Evolutionary conservation across 2,113 vertebrate genomes (phyloP).

Genomic region (Eulacestoma nigropectus): DNA sequence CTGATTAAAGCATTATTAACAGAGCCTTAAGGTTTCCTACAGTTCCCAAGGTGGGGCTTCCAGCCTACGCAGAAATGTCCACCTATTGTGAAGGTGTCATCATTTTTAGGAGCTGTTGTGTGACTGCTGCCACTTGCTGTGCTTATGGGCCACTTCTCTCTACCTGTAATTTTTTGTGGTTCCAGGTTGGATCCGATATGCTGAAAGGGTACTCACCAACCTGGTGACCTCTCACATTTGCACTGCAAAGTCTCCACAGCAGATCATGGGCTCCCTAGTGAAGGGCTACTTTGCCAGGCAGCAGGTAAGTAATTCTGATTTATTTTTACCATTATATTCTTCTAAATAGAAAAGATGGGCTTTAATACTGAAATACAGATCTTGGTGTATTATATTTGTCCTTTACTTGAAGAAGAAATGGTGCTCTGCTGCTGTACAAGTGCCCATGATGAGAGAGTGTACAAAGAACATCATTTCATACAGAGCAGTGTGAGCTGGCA

Average conservation of each 20-base stretch:
- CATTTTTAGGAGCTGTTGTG: neutral
- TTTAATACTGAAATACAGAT: neutral
- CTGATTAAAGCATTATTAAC: neutral
- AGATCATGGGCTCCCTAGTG: slow-evolving; percentile 94
- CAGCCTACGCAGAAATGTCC: neutral
- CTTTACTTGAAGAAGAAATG: neutral
- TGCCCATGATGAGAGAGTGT: neutral
- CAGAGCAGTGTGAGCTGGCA: neutral
- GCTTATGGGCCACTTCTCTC: neutral
- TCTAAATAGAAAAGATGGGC: neutral
- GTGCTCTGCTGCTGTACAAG: neutral
- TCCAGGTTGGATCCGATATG: slow-evolving; percentile 92
- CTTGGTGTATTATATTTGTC: neutral
- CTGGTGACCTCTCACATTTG: slow-evolving; percentile 91
- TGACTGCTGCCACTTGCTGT: neutral
- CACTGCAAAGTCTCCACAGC: slow-evolving; percentile 91
- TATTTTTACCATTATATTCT: neutral
- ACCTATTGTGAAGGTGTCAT: neutral
- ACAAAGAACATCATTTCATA: neutral
- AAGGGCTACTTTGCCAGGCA: slow-evolving; percentile 91
- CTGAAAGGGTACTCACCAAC: slow-evolving; percentile 87
- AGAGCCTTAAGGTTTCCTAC: neutral
- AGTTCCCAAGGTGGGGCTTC: neutral
- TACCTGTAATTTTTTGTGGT: neutral
- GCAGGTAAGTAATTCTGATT: slow-evolving; percentile 74